Conservation (phyloP, 64 coral and sea anemone species). For the Actinia tenebrosa region DNA sequence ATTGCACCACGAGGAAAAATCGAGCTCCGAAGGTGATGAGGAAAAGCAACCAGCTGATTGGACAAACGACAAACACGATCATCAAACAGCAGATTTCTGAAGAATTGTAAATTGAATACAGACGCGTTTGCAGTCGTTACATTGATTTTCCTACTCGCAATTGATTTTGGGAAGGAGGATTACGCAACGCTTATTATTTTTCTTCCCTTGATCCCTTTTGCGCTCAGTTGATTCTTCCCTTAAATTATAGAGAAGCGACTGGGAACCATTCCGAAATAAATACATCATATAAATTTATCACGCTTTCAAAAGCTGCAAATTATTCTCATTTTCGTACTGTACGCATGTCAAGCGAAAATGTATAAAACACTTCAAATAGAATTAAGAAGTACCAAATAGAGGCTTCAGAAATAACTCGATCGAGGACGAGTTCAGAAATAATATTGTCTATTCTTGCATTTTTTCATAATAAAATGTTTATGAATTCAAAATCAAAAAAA, state of each 20-base stretch:
- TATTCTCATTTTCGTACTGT: not conserved
- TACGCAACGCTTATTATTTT: no score
- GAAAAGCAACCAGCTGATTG: constrained; percentile 35
- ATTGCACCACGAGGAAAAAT: constrained; percentile 89
- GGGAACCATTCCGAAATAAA: no score
- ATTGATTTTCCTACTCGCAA: no score
- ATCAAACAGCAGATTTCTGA: not conserved
- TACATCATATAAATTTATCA: not conserved
- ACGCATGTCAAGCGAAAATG: not conserved
- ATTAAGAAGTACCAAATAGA: not conserved
- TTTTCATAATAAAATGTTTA: no score
- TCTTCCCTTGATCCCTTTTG: no score
- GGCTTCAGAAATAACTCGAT: not conserved
- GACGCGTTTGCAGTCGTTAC: no score
- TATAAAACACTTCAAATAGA: not conserved
- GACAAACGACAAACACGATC: not conserved
- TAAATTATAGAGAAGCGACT: no score
- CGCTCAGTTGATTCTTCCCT: no score
- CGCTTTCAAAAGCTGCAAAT: not conserved
- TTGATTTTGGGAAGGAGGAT: no score
- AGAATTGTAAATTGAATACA: not conserved
- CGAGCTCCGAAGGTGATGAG: constrained; percentile 80
- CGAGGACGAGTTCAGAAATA: not conserved
- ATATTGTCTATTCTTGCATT: not conserved
- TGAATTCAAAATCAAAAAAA: no score